Percentiles rank a stretch among this genome's conserved stretches.
Evolutionary conservation across 2,888 invertebrate genomes (phyloP).

Genomic region (Celastrina argiolus): DNA sequence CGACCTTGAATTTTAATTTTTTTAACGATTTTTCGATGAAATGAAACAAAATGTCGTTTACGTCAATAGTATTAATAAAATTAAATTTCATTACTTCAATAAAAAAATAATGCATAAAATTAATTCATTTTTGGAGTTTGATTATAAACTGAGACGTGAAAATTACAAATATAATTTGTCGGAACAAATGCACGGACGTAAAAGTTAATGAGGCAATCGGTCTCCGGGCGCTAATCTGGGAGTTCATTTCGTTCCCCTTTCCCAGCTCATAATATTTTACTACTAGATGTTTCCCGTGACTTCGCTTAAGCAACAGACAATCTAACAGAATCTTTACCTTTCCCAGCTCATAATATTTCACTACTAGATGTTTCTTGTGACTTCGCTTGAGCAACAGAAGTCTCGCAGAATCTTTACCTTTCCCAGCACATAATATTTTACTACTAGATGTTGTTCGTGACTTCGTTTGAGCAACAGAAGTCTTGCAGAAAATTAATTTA

Average conservation of each 20-base stretch:
- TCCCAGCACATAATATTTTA: constrained; percentile 4
- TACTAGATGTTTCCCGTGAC: not conserved
- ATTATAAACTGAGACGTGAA: constrained; percentile 7
- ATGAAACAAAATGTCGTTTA: too few relatives aligned
- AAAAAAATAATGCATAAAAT: not conserved
- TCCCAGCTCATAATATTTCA: constrained; percentile 6
- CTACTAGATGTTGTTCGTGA: not conserved
- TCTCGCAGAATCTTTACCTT: too few relatives aligned
- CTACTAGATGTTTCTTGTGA: not conserved
- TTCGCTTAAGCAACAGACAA: too few relatives aligned
- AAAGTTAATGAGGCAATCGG: constrained; percentile 20
- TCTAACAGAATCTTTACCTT: too few relatives aligned
- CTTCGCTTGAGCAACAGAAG: too few relatives aligned
- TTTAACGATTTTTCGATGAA: too few relatives aligned
- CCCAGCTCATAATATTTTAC: constrained; percentile 6
- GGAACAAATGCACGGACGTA: constrained; percentile 20
- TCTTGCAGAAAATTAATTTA: too few relatives aligned
- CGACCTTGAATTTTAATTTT: too few relatives aligned
- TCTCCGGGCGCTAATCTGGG: constrained; percentile 9
- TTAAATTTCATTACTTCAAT: not conserved
- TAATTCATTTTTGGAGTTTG: not conserved
- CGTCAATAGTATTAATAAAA: not conserved
- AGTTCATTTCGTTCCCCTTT: constrained; percentile 11
- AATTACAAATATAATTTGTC: constrained; percentile 10
- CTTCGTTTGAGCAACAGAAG: too few relatives aligned